Conservation (phyloP, 1,140 invertebrate species). For the Camponotus vicinus region DNA sequence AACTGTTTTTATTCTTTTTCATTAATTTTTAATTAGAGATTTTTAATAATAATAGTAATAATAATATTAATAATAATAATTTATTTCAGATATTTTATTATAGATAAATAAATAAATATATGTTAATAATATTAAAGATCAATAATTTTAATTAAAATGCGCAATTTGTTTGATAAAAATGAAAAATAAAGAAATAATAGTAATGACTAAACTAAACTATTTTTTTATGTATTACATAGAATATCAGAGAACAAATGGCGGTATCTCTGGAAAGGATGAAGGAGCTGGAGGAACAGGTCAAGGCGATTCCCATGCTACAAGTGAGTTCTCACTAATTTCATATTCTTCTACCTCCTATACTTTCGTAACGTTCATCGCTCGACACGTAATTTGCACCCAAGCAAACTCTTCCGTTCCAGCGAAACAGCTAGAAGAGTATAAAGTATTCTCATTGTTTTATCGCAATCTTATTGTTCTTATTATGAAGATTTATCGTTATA, state of each 20-base stretch:
- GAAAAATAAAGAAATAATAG: neutral
- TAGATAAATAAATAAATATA: neutral
- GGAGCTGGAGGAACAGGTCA: constrained; percentile 94
- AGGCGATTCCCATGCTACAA: constrained; percentile 93
- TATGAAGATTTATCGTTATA: constrained; percentile 2
- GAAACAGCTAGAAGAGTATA: neutral
- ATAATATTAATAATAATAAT: neutral
- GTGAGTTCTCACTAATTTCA: constrained; percentile 83
- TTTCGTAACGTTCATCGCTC: constrained; percentile 50
- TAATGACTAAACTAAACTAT: neutral
- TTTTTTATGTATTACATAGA: constrained; percentile 80
- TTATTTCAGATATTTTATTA: neutral
- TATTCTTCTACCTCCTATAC: constrained; percentile 3
- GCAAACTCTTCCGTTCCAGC: constrained; percentile 41
- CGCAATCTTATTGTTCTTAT: constrained; percentile 23
- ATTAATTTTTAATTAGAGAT: neutral
- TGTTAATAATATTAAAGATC: too few relatives aligned
- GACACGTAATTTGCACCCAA: constrained; percentile 44
- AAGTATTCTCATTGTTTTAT: constrained; percentile 37
- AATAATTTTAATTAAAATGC: neutral
- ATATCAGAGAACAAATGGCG: constrained; percentile 92
- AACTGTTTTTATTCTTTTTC: neutral
- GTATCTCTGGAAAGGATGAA: constrained; percentile 91
- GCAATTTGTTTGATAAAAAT: neutral
- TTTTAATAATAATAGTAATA: constrained; percentile 4